These are phyloP conservation scores for Hippocampus zosterae DNA, from an alignment of 2,113 vertebrate species.

Conservation along the genomic window DNA sequence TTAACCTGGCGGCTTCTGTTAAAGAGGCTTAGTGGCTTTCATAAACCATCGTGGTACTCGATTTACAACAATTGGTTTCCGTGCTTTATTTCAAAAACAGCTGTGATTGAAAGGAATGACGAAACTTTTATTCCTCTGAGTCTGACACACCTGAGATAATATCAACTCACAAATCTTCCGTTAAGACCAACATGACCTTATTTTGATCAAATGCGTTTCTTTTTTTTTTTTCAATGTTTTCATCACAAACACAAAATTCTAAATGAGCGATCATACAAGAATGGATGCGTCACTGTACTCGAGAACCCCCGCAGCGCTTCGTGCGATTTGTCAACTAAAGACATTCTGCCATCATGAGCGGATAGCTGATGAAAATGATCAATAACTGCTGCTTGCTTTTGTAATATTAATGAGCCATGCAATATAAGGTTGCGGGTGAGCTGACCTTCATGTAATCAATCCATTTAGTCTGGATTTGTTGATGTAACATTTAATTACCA, in stretches of 20 bases:
- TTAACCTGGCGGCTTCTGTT: constrained; percentile 30
- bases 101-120: constrained; percentile 37
- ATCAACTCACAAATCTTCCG: constrained; percentile 42
- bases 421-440: constrained; percentile 17
- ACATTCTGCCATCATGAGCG: constrained; percentile 21
- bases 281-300: constrained; percentile 25
- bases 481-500: constrained; percentile 31
- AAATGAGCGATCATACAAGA: constrained; percentile 26
- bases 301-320: constrained; percentile 22
- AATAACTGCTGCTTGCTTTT: constrained; percentile 37
- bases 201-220: constrained; percentile 21
- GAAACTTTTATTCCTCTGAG: constrained; percentile 37
- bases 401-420: constrained; percentile 35
- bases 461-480: constrained; percentile 44
- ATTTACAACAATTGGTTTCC: constrained; percentile 41
- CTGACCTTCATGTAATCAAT: constrained; percentile 11
- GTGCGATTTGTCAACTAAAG: constrained; percentile 27
- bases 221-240: neutral
- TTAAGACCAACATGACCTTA: constrained; percentile 28
- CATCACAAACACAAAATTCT: constrained; percentile 2
- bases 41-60: constrained; percentile 42
- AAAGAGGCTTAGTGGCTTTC: constrained; percentile 26
- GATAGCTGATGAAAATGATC: constrained; percentile 31
- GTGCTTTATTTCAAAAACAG: constrained; percentile 30
- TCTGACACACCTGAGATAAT: constrained; percentile 28